A percentile compares a stretch with the other conserved stretches of the same genome.
phyloP scores from a whole-genome alignment of 2,888 invertebrate species.

The Rotaria macrura region DNA sequence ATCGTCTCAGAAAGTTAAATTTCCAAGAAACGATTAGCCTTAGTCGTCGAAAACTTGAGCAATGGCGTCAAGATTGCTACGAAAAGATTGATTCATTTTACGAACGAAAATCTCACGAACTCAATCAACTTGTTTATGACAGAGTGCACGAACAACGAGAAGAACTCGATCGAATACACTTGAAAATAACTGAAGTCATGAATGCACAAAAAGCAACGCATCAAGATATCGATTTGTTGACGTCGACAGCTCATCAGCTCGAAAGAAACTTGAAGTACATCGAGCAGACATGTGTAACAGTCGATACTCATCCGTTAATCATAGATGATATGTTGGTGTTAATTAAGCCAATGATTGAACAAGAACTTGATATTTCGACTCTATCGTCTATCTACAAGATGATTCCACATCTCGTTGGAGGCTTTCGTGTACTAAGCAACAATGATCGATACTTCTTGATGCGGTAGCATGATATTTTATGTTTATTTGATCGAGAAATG shows the following conservation, averaged over 20 bases:
- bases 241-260: background rate
- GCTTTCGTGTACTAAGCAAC: background rate
- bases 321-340: background rate
- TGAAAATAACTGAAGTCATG: background rate
- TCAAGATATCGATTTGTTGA: background rate
- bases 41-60: background rate
- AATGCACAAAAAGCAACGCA: background rate
- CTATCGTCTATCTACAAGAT: background rate
- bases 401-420: background rate
- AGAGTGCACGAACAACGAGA: background rate
- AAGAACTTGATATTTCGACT: background rate
- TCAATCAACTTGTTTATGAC: background rate
- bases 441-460: background rate
- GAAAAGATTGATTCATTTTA: background rate
- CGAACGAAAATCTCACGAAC: background rate
- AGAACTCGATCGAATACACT: background rate
- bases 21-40: background rate
- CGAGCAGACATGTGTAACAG: background rate
- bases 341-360: background rate
- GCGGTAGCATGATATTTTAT: background rate
- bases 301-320: background rate
- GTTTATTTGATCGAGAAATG: background rate
- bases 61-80: background rate
- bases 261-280: background rate
- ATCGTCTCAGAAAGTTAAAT: background rate